A percentile compares a stretch with the other conserved stretches of the same genome.
Evolutionary conservation across 2,888 invertebrate species (phyloP).

Genomic region (Drosophila lacicola): DNA sequence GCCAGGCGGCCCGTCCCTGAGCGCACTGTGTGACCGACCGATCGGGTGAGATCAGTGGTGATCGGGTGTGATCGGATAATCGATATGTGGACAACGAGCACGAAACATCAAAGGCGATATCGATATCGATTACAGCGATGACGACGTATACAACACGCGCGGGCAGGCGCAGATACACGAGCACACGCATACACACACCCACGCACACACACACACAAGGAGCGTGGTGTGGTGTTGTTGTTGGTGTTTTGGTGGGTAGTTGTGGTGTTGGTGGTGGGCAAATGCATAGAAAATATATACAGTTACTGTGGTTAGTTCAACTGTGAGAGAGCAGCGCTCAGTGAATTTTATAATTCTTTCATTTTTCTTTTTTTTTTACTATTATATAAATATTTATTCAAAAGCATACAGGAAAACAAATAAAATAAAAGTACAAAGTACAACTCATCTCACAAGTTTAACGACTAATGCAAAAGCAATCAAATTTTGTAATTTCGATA

Average conservation of each 20-base stretch:
- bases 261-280: conserved; percentile 69
- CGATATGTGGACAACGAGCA: conserved; percentile 52
- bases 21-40: conserved; percentile 88
- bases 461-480: conserved; percentile 81
- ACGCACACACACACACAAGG: conserved; percentile 3
- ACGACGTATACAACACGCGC: conserved; percentile 65
- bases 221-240: conserved; percentile 41
- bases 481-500: conserved; percentile 52
- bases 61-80: conserved; percentile 27
- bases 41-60: conserved; percentile 13
- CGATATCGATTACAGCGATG: conserved; percentile 52
- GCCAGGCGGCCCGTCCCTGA: conserved; percentile 93
- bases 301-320: conserved; percentile 77
- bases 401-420: conserved; percentile 72
- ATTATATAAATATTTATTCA: conserved; percentile 47
- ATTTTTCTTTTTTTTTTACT: conserved; percentile 30
- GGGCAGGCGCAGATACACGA: conserved; percentile 19
- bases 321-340: conserved; percentile 68
- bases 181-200: conserved; percentile 35
- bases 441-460: conserved; percentile 72
- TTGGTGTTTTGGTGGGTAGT: conserved; percentile 38
- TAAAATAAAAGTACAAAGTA: conserved; percentile 34
- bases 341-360: conserved; percentile 40
- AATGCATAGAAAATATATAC: conserved; percentile 80
- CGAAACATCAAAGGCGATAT: conserved; percentile 56